These are phyloP conservation scores for Gephyroberyx darwinii DNA, from an alignment of 2,797 vertebrate species.

Conservation along the genomic window DNA sequence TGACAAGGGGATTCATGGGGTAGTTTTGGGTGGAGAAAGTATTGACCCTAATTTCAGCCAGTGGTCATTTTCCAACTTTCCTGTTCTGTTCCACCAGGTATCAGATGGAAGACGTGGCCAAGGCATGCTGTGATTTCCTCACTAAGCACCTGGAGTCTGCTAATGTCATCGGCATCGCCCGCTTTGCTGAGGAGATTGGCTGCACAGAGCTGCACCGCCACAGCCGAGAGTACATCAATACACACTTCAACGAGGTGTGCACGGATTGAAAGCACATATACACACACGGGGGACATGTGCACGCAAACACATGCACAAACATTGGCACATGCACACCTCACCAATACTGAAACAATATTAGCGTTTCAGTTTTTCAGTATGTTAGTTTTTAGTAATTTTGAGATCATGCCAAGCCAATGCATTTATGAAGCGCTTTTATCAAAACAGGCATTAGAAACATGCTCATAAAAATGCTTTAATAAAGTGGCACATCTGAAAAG, in stretches of 20 bases:
- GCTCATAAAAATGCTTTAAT: not conserved
- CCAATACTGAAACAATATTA: too few relatives aligned
- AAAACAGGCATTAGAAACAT: not conserved
- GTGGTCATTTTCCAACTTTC: not conserved
- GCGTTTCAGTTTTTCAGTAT: too few relatives aligned
- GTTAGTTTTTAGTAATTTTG: too few relatives aligned
- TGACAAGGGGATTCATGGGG: too few relatives aligned
- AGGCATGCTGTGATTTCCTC: slow-evolving; percentile 86
- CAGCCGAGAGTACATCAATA: slow-evolving; percentile 85
- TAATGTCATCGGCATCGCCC: slow-evolving; percentile 86
- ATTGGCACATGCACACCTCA: not conserved
- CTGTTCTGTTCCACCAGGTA: slow-evolving; percentile 62
- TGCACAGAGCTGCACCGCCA: slow-evolving; percentile 79
- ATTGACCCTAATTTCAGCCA: not conserved
- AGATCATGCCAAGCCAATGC: not conserved
- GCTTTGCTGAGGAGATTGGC: slow-evolving; percentile 85
- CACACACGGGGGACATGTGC: not conserved
- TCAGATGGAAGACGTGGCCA: slow-evolving; percentile 86
- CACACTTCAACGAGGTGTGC: slow-evolving; percentile 83
- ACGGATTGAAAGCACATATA: not conserved
- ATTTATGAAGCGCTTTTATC: not conserved
- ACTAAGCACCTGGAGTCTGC: slow-evolving; percentile 82
- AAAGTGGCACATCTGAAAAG: not conserved
- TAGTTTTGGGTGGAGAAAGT: not conserved
- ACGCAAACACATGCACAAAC: slow-evolving; percentile 2